Percentiles rank a stretch among this genome's conserved stretches.
phyloP scores from a whole-genome alignment of 2,797 vertebrate species.

The Remorina albescens region DNA sequence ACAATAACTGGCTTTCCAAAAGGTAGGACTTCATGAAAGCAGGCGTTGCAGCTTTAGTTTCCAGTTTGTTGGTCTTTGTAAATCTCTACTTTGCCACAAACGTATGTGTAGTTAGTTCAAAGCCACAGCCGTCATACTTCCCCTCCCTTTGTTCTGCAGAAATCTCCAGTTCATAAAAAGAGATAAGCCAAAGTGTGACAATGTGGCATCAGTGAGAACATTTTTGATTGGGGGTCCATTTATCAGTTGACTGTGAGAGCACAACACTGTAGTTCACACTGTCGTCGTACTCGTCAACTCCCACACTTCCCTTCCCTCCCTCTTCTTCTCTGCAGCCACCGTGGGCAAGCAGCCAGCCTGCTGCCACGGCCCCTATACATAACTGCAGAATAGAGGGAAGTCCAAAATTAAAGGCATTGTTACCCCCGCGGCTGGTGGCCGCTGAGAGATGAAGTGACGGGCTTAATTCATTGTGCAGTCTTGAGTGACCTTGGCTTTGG shows the following conservation, averaged over 20 bases:
- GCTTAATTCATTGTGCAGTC: slow-evolving; percentile 71
- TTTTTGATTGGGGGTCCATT: slow-evolving; percentile 55
- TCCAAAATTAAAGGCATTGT: slow-evolving; percentile 81
- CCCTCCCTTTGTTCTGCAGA: slow-evolving; percentile 9
- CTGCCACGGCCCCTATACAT: slow-evolving; percentile 53
- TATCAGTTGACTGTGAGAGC: slow-evolving; percentile 66
- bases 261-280: slow-evolving; percentile 62
- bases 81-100: slow-evolving; percentile 1
- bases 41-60: not conserved
- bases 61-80: not conserved
- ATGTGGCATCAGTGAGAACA: slow-evolving; percentile 9
- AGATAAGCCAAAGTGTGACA: slow-evolving; percentile 50
- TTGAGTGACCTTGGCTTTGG: slow-evolving; percentile 73
- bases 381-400: slow-evolving; percentile 73
- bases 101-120: slow-evolving; percentile 21
- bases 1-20: not conserved
- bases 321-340: slow-evolving; percentile 39
- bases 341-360: slow-evolving; percentile 57
- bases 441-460: slow-evolving; percentile 59
- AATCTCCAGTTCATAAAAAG: not conserved
- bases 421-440: slow-evolving; percentile 59
- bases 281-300: slow-evolving; percentile 44
- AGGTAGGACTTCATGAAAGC: not conserved
- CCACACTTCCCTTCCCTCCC: slow-evolving; percentile 49
- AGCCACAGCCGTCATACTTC: slow-evolving; percentile 19